Percentiles rank a stretch among this genome's conserved stretches.
These are phyloP conservation scores for Acanthopagrus latus DNA, from an alignment of 2,797 vertebrate genomes.

Conservation along the genomic window DNA sequence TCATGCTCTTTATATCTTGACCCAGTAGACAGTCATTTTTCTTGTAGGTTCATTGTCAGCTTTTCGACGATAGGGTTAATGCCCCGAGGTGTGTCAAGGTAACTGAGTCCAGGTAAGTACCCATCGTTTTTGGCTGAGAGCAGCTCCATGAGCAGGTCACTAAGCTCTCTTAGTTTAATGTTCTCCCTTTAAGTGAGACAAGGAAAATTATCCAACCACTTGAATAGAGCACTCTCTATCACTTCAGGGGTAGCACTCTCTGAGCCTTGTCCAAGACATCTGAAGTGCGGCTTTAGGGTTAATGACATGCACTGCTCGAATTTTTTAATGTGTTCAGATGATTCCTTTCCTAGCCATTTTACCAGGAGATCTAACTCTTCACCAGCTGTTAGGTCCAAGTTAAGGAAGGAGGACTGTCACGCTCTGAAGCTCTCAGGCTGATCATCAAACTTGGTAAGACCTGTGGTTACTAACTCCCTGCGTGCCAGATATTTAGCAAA, in stretches of 20 bases:
- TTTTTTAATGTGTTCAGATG: constrained; percentile 11
- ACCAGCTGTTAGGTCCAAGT: neutral
- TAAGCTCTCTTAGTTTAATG: constrained; percentile 41
- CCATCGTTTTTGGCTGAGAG: constrained; percentile 27
- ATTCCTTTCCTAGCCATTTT: constrained; percentile 17
- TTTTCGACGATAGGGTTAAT: constrained; percentile 4
- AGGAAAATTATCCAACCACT: constrained; percentile 30
- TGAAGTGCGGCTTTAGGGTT: constrained; percentile 19
- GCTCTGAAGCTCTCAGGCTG: constrained; percentile 25
- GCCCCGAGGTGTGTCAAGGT: constrained; percentile 25
- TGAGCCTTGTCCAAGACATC: constrained; percentile 28
- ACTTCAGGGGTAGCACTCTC: constrained; percentile 46
- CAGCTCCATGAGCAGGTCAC: constrained; percentile 43
- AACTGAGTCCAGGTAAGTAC: constrained; percentile 30
- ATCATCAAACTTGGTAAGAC: constrained; percentile 35
- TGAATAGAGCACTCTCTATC: constrained; percentile 31
- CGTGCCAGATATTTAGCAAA: constrained; percentile 46
- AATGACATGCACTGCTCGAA: constrained; percentile 19
- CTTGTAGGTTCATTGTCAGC: neutral
- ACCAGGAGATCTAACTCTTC: neutral
- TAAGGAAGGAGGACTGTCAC: constrained; percentile 28
- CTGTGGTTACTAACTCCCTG: constrained; percentile 39
- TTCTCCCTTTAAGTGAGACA: constrained; percentile 6
- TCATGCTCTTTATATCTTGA: neutral
- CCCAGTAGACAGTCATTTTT: neutral